A percentile compares a stretch with the other conserved stretches of the same genome.
Conservation (phyloP, 2,888 invertebrate species). For the Drosophila monieri region DNA sequence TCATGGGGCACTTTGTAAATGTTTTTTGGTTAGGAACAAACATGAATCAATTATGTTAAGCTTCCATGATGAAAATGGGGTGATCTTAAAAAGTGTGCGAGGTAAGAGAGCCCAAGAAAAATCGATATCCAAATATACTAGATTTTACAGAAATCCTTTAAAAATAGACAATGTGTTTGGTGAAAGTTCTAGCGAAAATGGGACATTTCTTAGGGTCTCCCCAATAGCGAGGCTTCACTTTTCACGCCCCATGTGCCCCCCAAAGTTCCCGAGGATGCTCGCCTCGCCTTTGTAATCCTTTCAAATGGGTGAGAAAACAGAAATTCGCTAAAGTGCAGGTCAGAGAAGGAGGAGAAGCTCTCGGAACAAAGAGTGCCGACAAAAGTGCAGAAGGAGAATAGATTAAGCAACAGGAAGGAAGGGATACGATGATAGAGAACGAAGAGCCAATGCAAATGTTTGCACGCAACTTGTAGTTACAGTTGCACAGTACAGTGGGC, state of each 20-base stretch:
- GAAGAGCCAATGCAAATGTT: constrained; percentile 71
- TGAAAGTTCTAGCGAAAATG: no score
- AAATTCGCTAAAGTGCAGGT: constrained; percentile 75
- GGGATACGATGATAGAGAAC: constrained; percentile 14
- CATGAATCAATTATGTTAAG: no score
- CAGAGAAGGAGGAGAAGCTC: constrained; percentile 48
- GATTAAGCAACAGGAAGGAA: neutral
- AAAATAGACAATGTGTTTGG: no score
- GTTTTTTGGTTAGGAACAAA: neutral
- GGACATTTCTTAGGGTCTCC: neutral
- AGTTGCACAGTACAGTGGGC: constrained; percentile 32
- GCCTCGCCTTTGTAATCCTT: constrained; percentile 68
- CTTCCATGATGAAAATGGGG: no score
- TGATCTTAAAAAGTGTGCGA: no score
- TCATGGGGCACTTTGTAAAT: neutral
- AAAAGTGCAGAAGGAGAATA: constrained; percentile 16
- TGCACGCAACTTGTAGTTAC: constrained; percentile 74
- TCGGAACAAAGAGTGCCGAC: constrained; percentile 24
- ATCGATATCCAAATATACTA: no score
- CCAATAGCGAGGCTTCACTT: constrained; percentile 34
- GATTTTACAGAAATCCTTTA: no score
- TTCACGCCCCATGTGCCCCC: constrained; percentile 30
- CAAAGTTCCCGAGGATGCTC: constrained; percentile 53
- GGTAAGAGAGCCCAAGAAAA: no score
- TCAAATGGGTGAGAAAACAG: constrained; percentile 78